Base-by-base conservation (phyloP, 2,888 invertebrate species). In the Kryphioiulus occultus region DNA sequence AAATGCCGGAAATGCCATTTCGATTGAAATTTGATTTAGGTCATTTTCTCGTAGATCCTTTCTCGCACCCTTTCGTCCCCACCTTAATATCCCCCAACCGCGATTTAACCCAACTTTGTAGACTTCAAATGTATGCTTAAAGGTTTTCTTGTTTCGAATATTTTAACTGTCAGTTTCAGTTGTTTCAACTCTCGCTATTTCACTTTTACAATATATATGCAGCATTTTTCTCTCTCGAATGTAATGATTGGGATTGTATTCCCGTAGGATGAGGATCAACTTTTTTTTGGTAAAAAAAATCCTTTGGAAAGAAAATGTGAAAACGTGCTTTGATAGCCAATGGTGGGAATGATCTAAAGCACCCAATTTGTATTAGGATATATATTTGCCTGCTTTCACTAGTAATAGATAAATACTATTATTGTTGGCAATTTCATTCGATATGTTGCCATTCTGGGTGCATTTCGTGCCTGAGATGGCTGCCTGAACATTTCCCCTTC, bases 281-380 rank as follows among this genome's bases (percentile, higher is more conserved):
- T 2, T 68, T 68, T 22, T 68, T 68, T 68, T 26, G 22, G 22
- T 68, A 26, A 53, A 68, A n/a, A n/a, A 68, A 68, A 68, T 44
- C 68, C 68, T 68, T 26, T 68, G 68, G 68, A 68, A 68, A 68
- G 68, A 68, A 68, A 68, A 68, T 68, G 68, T 68, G 68, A 26
- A 68, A 68, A 68, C 68, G 68, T 68, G 68, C 68, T 68, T 68
- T 68, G 68, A 68, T 68, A 68, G 68, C 68, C 68, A 68, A 68
- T 68, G 68, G 68, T 68, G 68, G 68, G 68, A 68, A 68, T 68
- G 68, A 26, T 68, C 68, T 68, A 68, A 68, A 68, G 68, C 68
- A 68, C 68, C 68, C 68, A 68, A 68, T 68, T 68, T 68, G 68
- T 68, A 68, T 68, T 68, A 68, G 68, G 68, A 68, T 68, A 68